Evolutionary conservation across 1,140 invertebrate species (phyloP).

Genomic region (Zaprionus inermis): DNA sequence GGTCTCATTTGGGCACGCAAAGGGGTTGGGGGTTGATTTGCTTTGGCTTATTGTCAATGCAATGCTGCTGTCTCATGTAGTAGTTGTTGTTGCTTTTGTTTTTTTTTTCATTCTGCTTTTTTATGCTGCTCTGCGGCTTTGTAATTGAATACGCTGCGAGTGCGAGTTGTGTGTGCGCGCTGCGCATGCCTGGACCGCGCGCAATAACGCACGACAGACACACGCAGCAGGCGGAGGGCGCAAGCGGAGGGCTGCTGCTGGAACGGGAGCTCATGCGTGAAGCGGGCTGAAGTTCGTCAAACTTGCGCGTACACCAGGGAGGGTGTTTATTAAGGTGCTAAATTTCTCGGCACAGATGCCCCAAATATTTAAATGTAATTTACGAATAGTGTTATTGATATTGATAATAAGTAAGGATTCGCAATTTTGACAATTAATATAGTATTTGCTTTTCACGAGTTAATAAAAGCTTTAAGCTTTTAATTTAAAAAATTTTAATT

Average conservation of each 20-base stretch:
- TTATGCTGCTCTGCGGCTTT: slow-evolving; percentile 30
- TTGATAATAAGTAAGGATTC: too few species aligned
- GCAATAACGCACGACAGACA: slow-evolving; percentile 64
- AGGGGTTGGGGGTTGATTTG: slow-evolving; percentile 57
- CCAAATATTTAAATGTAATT: background rate
- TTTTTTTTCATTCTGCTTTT: slow-evolving; percentile 15
- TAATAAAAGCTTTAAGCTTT: too few species aligned
- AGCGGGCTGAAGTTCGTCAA: background rate
- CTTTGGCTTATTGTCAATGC: slow-evolving; percentile 67
- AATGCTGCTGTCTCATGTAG: slow-evolving; percentile 40
- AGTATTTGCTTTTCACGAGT: too few species aligned
- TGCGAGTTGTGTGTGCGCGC: background rate
- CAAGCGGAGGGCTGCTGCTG: background rate
- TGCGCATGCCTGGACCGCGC: slow-evolving; percentile 73
- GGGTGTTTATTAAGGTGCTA: slow-evolving; percentile 7
- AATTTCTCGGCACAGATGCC: background rate
- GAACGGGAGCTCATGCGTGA: slow-evolving; percentile 45
- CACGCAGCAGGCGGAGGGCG: slow-evolving; percentile 44
- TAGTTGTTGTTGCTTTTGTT: slow-evolving; percentile 30
- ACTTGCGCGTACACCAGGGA: background rate
- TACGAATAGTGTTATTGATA: background rate
- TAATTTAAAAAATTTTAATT: too few species aligned
- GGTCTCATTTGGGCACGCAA: slow-evolving; percentile 65
- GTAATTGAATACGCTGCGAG: background rate
- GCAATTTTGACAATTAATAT: too few species aligned